Evolutionary conservation across 2,113 vertebrate genomes (phyloP).

Genomic region (Gambusia holbrooki): DNA sequence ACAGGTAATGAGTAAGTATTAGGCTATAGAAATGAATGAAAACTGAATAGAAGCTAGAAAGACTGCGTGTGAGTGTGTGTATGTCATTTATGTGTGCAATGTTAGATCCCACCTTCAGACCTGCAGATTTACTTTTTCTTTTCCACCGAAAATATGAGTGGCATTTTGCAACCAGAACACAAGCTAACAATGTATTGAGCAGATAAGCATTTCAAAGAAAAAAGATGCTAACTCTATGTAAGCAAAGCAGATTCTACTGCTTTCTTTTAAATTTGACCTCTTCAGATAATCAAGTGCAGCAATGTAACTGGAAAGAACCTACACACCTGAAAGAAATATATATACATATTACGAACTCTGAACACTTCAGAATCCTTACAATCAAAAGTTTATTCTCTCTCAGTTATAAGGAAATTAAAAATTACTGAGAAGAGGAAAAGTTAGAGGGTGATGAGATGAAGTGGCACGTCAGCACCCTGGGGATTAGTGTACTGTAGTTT

Average conservation of each 20-base stretch:
- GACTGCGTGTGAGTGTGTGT: constrained; percentile 20
- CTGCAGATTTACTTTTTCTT: neutral
- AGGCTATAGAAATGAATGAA: too few species aligned
- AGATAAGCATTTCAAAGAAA: neutral
- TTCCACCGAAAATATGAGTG: neutral
- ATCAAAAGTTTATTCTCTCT: constrained; percentile 8
- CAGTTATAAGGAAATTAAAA: constrained; percentile 19
- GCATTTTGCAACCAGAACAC: constrained; percentile 41
- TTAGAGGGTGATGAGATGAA: constrained; percentile 14
- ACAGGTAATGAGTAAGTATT: too few species aligned
- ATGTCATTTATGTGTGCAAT: neutral
- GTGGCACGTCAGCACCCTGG: constrained; percentile 51
- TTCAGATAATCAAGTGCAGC: neutral
- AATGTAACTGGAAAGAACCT: neutral
- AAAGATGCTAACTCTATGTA: neutral
- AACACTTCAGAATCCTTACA: neutral
- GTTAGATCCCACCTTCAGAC: neutral
- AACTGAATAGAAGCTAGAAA: too few species aligned
- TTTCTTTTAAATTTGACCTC: constrained; percentile 29
- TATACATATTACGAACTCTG: neutral
- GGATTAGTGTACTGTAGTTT: constrained; percentile 36
- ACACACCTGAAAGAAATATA: neutral
- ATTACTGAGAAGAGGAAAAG: neutral
- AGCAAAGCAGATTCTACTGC: neutral
- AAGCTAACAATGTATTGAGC: constrained; percentile 54